Evolutionary conservation across 2,113 vertebrate genomes (phyloP).

Genomic region (Raphicerus campestris): DNA sequence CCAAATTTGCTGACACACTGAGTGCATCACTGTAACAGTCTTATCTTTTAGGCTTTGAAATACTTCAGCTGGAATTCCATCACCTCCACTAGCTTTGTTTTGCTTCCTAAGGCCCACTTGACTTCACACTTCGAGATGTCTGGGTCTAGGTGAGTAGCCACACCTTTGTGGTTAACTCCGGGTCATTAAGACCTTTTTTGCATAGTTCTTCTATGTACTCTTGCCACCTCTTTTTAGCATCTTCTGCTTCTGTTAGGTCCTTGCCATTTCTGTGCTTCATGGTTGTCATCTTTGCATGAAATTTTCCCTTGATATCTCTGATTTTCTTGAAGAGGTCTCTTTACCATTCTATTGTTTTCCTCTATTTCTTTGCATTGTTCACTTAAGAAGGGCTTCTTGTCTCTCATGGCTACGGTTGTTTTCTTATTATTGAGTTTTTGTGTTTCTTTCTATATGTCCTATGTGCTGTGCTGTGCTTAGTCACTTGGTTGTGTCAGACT

Average conservation of each 20-base stretch:
- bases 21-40: background rate
- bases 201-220: background rate
- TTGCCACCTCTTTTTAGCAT: background rate
- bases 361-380: background rate
- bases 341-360: background rate
- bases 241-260: background rate
- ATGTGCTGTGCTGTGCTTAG: background rate
- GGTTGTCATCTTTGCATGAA: background rate
- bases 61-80: background rate
- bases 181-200: background rate
- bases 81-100: background rate
- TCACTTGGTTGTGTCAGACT: background rate
- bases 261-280: background rate
- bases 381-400: background rate
- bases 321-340: background rate
- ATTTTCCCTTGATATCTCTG: background rate
- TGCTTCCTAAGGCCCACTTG: background rate
- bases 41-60: background rate
- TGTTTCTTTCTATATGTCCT: background rate
- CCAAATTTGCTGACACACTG: background rate
- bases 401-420: background rate
- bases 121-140: background rate
- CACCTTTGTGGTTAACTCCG: background rate
- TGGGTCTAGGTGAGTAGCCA: background rate
- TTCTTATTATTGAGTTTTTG: background rate